Evolutionary conservation across 2,113 vertebrate genomes (phyloP), one percentile per base, ranked within the genome.

Genomic region (Proterorhinus semilunaris): DNA sequence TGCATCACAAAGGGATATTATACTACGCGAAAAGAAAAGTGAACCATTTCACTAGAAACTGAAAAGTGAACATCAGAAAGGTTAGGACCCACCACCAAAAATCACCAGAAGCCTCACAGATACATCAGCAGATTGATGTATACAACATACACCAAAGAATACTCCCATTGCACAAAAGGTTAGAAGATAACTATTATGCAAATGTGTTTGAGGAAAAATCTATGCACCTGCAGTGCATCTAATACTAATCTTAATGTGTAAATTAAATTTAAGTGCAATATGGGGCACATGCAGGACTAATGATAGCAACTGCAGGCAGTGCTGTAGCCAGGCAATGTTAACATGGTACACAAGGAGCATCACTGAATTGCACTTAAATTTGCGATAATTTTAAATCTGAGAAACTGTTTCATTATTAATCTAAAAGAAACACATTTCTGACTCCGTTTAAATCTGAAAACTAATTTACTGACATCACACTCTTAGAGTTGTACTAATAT

Each of bases 61-160:
- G 57, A 61, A 61, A 45, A 49, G 79, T 61, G 73, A 79, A 63
- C 52, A 78, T 68, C 44, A 74, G 15, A 17, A 77, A 80, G 16
- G 64, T 65, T 69, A 80, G 46, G 71, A 83, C 79, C 81, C 76
- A 78, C 50, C 80, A 84, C 80, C 76, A 79, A 58, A 65, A 78
- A 61, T 45, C 64, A 84, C 68, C 79, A 83, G 53, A 53, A 76
- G 72, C 55, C 75, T 69, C 75, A 86, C 43, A 76, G 42, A 61
- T 45, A 61, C 58, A 61, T 61, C 58, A 61, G 13, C 13, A 61
- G 58, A 44, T 8, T 61, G 58, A 61, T 61, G 58, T 61, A 61
- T 61, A 61, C 58, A 15, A 43, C 27, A 36, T 36, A 36, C 12
- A 42, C 3, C 4, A 15, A 55, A 55, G 27, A 11, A 55, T 27